phyloP scores from a whole-genome alignment of 1,140 invertebrate species.

The Bombus affinis region DNA sequence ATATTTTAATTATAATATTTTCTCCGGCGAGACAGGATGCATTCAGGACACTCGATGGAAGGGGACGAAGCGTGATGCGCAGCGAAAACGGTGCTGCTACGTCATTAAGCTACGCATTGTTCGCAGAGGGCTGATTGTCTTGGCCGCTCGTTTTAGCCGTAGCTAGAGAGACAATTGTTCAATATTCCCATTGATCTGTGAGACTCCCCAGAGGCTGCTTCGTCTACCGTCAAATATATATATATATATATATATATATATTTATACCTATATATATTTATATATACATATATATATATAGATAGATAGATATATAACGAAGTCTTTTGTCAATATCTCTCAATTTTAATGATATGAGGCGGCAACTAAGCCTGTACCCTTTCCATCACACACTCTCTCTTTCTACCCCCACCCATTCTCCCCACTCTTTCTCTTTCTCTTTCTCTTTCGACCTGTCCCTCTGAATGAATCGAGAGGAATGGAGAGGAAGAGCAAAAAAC shows the following conservation, averaged over 20 bases:
- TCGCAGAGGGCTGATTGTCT: constrained; percentile 81
- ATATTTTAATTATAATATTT: constrained; percentile 57
- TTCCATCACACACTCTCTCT: constrained; percentile 13
- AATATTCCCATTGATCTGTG: constrained; percentile 83
- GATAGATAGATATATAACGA: constrained; percentile 20
- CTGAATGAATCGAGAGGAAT: constrained; percentile 27
- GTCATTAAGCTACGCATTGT: constrained; percentile 83
- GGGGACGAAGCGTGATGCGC: constrained; percentile 44
- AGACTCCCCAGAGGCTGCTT: constrained; percentile 75
- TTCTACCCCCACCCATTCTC: background rate
- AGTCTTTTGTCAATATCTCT: constrained; percentile 81
- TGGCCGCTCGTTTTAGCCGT: constrained; percentile 81
- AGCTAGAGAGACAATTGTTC: constrained; percentile 82
- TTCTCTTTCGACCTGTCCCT: background rate
- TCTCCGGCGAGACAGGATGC: constrained; percentile 6
- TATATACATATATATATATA: constrained; percentile 16
- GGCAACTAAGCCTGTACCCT: constrained; percentile 45
- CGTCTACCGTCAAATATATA: constrained; percentile 61
- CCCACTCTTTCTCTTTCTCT: background rate
- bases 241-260: constrained; percentile 38
- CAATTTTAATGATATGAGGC: constrained; percentile 82
- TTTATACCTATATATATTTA: constrained; percentile 1
- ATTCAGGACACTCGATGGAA: constrained; percentile 24
- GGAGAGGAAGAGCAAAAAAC: constrained; percentile 26
- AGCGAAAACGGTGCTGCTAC: constrained; percentile 78